Percentiles rank a stretch among this genome's conserved stretches.
Conservation (phyloP, 1,140 invertebrate genomes). For the Venustaconcha ellipsiformis region DNA sequence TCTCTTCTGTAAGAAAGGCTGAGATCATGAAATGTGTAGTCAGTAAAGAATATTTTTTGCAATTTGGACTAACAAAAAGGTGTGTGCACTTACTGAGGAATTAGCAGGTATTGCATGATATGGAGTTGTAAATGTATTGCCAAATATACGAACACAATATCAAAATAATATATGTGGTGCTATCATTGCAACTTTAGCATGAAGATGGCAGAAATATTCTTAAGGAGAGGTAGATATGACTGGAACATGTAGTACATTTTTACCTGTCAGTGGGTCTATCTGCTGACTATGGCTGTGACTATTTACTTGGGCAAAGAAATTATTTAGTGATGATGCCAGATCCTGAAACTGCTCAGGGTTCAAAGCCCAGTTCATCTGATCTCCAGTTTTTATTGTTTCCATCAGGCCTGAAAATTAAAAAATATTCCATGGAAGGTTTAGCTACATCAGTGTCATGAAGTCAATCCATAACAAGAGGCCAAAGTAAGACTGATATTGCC, state of each 20-base stretch:
- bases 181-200: background rate
- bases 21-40: too few relatives aligned
- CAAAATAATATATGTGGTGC: too few relatives aligned
- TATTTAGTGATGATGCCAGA: constrained; percentile 66
- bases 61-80: too few relatives aligned
- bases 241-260: background rate
- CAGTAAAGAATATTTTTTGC: too few relatives aligned
- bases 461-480: too few relatives aligned
- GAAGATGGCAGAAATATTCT: constrained; percentile 5
- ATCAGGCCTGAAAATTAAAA: constrained; percentile 56
- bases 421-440: background rate
- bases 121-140: too few relatives aligned
- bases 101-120: too few relatives aligned
- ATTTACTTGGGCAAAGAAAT: constrained; percentile 60
- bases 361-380: constrained; percentile 59
- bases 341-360: constrained; percentile 65
- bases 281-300: constrained; percentile 2
- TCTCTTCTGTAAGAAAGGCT: too few relatives aligned
- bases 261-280: background rate
- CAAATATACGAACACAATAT: too few relatives aligned
- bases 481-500: too few relatives aligned
- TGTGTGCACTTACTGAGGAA: too few relatives aligned
- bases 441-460: too few relatives aligned
- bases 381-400: constrained; percentile 65
- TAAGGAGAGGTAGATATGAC: background rate